Evolutionary conservation across 1,140 invertebrate genomes (phyloP).

Genomic region (Cyclargus thomasi): DNA sequence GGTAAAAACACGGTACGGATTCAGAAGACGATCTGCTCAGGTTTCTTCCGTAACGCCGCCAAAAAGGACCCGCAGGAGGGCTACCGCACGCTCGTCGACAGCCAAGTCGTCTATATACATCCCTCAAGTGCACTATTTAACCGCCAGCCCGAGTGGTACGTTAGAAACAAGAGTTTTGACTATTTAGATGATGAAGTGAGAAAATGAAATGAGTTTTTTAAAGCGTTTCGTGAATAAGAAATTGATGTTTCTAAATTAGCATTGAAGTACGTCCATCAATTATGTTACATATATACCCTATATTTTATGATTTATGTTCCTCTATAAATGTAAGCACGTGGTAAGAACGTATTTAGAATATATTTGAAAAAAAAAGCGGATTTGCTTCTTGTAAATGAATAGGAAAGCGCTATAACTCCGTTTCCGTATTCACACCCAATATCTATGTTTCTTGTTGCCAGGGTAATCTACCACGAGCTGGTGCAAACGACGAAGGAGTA

Average conservation of each 20-base stretch:
- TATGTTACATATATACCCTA: too few relatives aligned
- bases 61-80: constrained; percentile 99
- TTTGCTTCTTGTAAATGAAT: too few relatives aligned
- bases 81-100: constrained; percentile 97
- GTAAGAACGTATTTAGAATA: too few relatives aligned
- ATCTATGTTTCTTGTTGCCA: constrained; percentile 39
- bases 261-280: constrained; percentile 21
- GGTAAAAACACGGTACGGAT: constrained; percentile 96
- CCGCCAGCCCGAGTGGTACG: constrained; percentile 97
- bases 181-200: too few relatives aligned
- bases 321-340: too few relatives aligned
- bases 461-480: constrained; percentile 98
- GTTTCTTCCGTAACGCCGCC: constrained; percentile 98
- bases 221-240: too few relatives aligned
- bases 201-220: too few relatives aligned
- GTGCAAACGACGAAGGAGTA: constrained; percentile 99
- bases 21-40: constrained; percentile 99
- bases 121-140: constrained; percentile 98
- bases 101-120: constrained; percentile 99
- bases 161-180: too few relatives aligned
- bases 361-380: too few relatives aligned
- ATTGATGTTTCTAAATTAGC: constrained; percentile 14
- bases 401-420: too few relatives aligned
- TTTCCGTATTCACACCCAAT: too few relatives aligned
- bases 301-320: too few relatives aligned